These are phyloP conservation scores for Mesocentrotus franciscanus DNA, from an alignment of 53 echinoderm and acorn worm genomes.

Conservation along the genomic window DNA sequence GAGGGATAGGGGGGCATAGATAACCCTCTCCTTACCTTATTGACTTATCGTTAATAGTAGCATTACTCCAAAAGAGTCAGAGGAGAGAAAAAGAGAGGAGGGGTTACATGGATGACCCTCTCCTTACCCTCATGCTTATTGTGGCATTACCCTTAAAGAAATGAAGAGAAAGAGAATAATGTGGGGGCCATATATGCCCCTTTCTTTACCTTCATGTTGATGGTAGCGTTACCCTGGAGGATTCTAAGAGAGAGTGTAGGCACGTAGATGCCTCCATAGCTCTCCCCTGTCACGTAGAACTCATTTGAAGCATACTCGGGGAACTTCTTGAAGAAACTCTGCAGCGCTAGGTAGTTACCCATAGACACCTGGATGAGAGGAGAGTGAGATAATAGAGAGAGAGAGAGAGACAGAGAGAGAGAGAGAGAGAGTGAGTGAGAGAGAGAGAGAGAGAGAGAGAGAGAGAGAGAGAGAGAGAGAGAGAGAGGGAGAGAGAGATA, in stretches of 20 bases:
- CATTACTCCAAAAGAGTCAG: too few relatives aligned
- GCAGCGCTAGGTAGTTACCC: constrained; percentile 78
- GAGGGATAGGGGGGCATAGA: too few relatives aligned
- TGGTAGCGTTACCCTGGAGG: constrained; percentile 74
- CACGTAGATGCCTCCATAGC: constrained; percentile 87
- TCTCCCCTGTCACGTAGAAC: constrained; percentile 83
- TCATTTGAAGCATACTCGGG: constrained; percentile 72
- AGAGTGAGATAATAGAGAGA: constrained; percentile 6
- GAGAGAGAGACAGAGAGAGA: neutral
- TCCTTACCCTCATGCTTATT: too few relatives aligned
- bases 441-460: neutral
- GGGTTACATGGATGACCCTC: constrained; percentile 46
- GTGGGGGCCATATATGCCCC: neutral
- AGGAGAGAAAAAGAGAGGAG: too few relatives aligned
- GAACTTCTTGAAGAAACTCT: constrained; percentile 80
- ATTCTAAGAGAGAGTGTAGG: constrained; percentile 79
- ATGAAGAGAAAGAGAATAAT: too few relatives aligned
- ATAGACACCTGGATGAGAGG: constrained; percentile 65
- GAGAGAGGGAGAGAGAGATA: neutral
- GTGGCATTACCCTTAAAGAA: too few relatives aligned
- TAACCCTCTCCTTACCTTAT: constrained; percentile 62
- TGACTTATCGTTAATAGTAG: constrained; percentile 67
- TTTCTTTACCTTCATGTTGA: constrained; percentile 80
- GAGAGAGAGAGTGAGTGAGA: neutral
- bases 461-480: neutral